Percentiles rank a stretch among this genome's conserved stretches.
Evolutionary conservation across 2,797 vertebrate species (phyloP).

Genomic region (Gymnoscopelus braueri): DNA sequence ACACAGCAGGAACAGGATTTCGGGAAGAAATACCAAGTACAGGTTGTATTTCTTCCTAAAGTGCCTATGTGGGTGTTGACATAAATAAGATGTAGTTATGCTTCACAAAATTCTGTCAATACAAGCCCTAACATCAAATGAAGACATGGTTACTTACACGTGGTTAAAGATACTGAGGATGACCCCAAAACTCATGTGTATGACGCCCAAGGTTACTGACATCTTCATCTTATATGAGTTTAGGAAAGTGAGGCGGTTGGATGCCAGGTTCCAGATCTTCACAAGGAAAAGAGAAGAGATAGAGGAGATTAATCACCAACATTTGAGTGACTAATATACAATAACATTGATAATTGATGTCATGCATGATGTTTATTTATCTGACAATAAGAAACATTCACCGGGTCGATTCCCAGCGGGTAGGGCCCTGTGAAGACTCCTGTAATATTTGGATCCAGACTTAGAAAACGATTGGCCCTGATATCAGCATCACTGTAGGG

Average conservation of each 20-base stretch:
- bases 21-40: constrained; percentile 92
- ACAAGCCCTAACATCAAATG: neutral
- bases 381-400: constrained; percentile 71
- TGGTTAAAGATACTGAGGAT: constrained; percentile 92
- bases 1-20: constrained; percentile 92
- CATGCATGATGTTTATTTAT: neutral
- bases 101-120: neutral
- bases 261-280: constrained; percentile 97
- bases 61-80: constrained; percentile 78
- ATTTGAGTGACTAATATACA: neutral
- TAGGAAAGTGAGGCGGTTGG: constrained; percentile 93
- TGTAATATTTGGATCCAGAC: constrained; percentile 86
- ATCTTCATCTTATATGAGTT: constrained; percentile 99
- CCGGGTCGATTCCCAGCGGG: constrained; percentile 95
- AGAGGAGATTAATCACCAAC: constrained; percentile 1
- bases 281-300: constrained; percentile 27
- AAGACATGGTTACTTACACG: constrained; percentile 82
- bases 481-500: constrained; percentile 40
- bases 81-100: constrained; percentile 21
- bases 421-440: constrained; percentile 92
- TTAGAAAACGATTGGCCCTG: constrained; percentile 62
- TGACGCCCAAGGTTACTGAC: constrained; percentile 94
- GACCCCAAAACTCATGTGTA: constrained; percentile 96
- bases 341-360: neutral
- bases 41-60: constrained; percentile 91